These are phyloP conservation scores for Zygogramma bicolorata DNA, from an alignment of 2,888 invertebrate genomes.

Conservation along the genomic window DNA sequence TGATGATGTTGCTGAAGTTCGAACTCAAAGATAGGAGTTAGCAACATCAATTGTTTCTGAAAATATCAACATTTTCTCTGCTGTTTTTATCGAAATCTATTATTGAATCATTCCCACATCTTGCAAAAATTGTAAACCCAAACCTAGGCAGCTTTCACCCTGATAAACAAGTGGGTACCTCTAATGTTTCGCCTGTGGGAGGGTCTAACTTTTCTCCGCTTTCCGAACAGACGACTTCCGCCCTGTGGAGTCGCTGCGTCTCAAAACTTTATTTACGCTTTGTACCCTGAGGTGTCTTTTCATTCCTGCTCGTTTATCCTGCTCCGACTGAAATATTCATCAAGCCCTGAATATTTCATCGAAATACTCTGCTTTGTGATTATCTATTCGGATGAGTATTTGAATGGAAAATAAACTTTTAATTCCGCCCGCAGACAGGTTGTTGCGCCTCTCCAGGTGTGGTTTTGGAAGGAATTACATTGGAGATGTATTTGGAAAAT, in stretches of 20 bases:
- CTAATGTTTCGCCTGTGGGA: conserved; percentile 20
- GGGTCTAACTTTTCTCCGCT: conserved; percentile 14
- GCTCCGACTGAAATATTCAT: conserved; percentile 1
- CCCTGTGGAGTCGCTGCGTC: conserved; percentile 23
- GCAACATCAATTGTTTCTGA: no score
- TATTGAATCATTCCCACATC: no score
- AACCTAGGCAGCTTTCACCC: no score
- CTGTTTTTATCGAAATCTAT: no score
- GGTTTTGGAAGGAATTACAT: background rate
- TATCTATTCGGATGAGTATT: background rate
- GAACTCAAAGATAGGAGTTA: no score
- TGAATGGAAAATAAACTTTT: conserved; percentile 4
- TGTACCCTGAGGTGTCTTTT: conserved; percentile 1
- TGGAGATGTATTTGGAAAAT: background rate
- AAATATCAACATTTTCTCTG: no score
- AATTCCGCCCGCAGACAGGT: background rate
- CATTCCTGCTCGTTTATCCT: background rate
- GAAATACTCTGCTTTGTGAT: background rate
- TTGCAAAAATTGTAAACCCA: no score
- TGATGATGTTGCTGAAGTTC: no score
- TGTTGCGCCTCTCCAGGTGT: background rate
- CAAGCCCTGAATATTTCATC: conserved; percentile 4
- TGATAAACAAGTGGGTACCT: conserved; percentile 17
- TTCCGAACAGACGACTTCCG: conserved; percentile 28
- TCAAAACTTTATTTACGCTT: conserved; percentile 28